phyloP scores from a whole-genome alignment of 2,113 vertebrate genomes.

The Calyptomena viridis region DNA sequence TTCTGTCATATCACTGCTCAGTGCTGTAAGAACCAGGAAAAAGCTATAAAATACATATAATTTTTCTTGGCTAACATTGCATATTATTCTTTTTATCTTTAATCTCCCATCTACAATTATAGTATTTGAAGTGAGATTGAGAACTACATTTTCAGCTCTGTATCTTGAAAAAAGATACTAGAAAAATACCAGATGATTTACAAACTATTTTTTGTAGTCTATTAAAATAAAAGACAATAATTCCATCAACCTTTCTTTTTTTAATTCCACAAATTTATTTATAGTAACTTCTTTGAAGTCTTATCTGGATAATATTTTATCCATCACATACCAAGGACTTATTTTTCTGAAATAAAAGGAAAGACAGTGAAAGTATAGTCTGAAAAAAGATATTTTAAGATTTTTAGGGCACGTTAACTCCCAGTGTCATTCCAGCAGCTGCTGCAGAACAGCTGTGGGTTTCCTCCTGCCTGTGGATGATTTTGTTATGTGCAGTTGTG shows the following conservation, averaged over 20 bases:
- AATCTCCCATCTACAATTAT: not conserved
- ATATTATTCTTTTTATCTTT: not conserved
- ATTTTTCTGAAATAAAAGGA: constrained; percentile 32
- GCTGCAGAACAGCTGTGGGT: not conserved
- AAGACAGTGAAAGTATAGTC: not conserved
- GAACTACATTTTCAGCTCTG: not conserved
- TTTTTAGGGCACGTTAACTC: not conserved
- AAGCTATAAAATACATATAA: not conserved
- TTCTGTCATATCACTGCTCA: not conserved
- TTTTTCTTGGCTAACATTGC: not conserved
- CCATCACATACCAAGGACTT: not conserved
- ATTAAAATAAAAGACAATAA: not conserved
- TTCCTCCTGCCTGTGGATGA: not conserved
- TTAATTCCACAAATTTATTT: not conserved
- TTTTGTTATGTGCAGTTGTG: constrained; percentile 11
- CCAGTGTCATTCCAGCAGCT: not conserved
- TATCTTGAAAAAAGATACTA: not conserved
- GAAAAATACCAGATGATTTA: not conserved
- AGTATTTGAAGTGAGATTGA: not conserved
- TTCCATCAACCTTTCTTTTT: not conserved
- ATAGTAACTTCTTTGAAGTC: not conserved
- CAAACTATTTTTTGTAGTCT: not conserved
- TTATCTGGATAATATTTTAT: not conserved
- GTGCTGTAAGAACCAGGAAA: not conserved
- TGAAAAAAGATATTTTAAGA: not conserved